Percentiles rank a stretch among this genome's conserved stretches.
Conservation (phyloP, 2,888 invertebrate species). For the Caenorhabditis macrosperma region DNA sequence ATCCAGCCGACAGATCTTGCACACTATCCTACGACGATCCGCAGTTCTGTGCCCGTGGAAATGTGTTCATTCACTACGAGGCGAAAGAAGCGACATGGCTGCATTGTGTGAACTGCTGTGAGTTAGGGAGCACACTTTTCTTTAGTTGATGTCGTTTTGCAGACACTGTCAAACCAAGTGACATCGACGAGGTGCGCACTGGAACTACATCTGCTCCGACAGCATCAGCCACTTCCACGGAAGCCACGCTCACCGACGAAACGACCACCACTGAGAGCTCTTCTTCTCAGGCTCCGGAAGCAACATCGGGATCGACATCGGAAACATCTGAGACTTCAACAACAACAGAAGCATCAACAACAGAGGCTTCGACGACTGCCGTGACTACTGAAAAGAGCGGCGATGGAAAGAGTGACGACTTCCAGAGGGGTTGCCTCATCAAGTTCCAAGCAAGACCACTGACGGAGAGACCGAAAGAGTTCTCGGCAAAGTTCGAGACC, state of each 20-base stretch:
- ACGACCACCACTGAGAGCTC: background rate
- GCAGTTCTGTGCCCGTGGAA: slow-evolving; percentile 67
- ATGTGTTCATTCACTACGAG: slow-evolving; percentile 66
- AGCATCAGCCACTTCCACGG: slow-evolving; percentile 3
- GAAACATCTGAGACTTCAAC: background rate
- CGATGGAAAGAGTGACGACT: slow-evolving; percentile 18
- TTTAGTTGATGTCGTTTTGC: background rate
- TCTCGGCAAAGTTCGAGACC: slow-evolving; percentile 68
- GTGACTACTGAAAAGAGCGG: background rate
- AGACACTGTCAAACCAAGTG: slow-evolving; percentile 54
- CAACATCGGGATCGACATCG: background rate
- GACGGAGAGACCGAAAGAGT: slow-evolving; percentile 64
- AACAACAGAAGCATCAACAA: slow-evolving; percentile 4
- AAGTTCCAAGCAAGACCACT: slow-evolving; percentile 73
- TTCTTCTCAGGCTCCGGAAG: background rate
- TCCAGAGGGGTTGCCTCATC: slow-evolving; percentile 69
- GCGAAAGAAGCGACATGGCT: slow-evolving; percentile 69
- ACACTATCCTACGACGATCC: slow-evolving; percentile 74
- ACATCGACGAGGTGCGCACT: slow-evolving; percentile 46
- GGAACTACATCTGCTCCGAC: slow-evolving; percentile 40
- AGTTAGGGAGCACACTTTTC: slow-evolving; percentile 13
- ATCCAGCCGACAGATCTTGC: slow-evolving; percentile 66
- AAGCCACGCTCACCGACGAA: slow-evolving; percentile 10
- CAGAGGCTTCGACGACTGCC: slow-evolving; percentile 11
- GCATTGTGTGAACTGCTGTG: slow-evolving; percentile 75